Evolutionary conservation across 2,113 vertebrate species (phyloP).

Genomic region (Typhlomys cinereus): DNA sequence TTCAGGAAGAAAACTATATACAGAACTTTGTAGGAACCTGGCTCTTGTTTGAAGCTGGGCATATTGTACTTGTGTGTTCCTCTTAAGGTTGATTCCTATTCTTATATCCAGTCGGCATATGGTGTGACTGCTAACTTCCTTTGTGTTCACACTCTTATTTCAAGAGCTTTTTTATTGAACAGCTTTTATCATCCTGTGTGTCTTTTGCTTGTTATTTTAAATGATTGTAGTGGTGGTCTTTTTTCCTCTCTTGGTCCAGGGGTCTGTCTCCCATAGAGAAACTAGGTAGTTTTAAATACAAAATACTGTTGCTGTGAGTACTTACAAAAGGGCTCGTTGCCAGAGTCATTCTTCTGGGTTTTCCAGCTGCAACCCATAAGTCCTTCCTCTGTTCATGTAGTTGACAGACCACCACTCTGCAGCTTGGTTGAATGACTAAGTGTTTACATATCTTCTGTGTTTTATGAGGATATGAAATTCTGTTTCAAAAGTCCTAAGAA

Average conservation of each 20-base stretch:
- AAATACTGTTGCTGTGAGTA: background rate
- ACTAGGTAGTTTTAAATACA: background rate
- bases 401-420: background rate
- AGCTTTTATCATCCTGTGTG: background rate
- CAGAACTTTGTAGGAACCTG: constrained; percentile 13
- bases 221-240: background rate
- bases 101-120: background rate
- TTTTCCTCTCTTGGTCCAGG: background rate
- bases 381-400: background rate
- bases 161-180: background rate
- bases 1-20: background rate
- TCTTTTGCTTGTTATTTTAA: constrained; percentile 12
- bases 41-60: background rate
- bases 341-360: no score
- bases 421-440: background rate
- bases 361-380: background rate
- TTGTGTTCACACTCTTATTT: background rate
- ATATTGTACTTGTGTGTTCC: background rate
- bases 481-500: background rate
- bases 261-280: background rate
- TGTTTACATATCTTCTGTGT: background rate
- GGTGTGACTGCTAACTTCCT: background rate
- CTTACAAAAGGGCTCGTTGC: background rate
- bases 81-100: constrained; percentile 5
- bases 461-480: constrained; percentile 23